Conservation (phyloP, 2,797 vertebrate genomes). For the Liasis olivaceus region DNA sequence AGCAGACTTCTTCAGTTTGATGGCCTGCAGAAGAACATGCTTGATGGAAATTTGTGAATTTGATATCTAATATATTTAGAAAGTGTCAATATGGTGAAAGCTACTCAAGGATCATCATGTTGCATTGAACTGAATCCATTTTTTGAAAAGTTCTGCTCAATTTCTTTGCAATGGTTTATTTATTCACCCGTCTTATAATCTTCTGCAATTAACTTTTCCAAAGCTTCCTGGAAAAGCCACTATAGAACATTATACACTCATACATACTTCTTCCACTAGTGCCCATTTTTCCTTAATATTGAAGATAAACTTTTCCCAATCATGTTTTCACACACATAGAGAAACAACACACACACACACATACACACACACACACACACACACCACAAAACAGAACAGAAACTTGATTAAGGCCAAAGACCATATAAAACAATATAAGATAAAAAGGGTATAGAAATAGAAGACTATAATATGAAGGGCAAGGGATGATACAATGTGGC, state of each 20-base stretch:
- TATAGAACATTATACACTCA: too few species aligned
- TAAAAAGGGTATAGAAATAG: background rate
- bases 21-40: background rate
- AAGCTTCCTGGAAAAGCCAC: too few species aligned
- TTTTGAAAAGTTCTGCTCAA: too few species aligned
- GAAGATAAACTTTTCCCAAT: too few species aligned
- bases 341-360: background rate
- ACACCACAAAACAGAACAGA: background rate
- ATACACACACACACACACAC: background rate
- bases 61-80: background rate
- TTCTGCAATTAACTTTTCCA: too few species aligned
- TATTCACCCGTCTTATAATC: too few species aligned
- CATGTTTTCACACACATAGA: too few species aligned
- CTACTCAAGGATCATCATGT: background rate
- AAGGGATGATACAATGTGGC: background rate
- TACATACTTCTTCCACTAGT: too few species aligned
- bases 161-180: too few species aligned
- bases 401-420: background rate
- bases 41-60: background rate
- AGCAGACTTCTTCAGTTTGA: background rate
- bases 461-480: background rate
- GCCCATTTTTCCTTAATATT: too few species aligned
- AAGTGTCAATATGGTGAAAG: background rate
- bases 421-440: background rate
- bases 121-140: background rate